Conservation (phyloP, 2,113 vertebrate genomes). For the Argyrosomus japonicus region DNA sequence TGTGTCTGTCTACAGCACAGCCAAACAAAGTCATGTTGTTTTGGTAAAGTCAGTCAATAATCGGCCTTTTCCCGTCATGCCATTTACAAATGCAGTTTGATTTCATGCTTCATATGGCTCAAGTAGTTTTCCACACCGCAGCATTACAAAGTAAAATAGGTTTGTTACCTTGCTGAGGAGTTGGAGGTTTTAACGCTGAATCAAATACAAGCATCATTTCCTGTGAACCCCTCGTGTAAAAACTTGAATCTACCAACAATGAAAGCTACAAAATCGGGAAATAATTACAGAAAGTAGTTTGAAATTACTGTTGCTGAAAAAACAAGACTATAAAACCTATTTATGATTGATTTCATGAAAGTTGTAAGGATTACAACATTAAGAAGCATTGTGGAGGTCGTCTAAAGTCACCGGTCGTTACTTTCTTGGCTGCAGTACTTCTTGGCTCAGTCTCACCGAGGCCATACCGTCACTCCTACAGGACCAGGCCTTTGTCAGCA, state of each 20-base stretch:
- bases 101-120: background rate
- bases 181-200: background rate
- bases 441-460: background rate
- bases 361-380: background rate
- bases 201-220: too few species aligned
- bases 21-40: background rate
- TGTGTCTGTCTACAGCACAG: background rate
- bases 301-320: background rate
- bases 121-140: background rate
- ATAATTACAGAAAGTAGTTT: background rate
- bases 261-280: background rate
- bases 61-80: background rate
- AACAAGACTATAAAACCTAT: too few species aligned
- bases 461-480: background rate
- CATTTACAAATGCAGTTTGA: background rate
- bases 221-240: background rate
- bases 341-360: background rate
- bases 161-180: background rate
- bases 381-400: background rate
- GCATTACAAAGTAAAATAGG: background rate
- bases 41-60: background rate
- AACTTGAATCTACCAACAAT: background rate
- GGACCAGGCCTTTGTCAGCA: background rate
- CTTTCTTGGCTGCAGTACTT: background rate
- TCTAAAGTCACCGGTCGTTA: background rate